Base-by-base conservation (phyloP, 2,888 invertebrate genomes). In the Meloe dianella region DNA sequence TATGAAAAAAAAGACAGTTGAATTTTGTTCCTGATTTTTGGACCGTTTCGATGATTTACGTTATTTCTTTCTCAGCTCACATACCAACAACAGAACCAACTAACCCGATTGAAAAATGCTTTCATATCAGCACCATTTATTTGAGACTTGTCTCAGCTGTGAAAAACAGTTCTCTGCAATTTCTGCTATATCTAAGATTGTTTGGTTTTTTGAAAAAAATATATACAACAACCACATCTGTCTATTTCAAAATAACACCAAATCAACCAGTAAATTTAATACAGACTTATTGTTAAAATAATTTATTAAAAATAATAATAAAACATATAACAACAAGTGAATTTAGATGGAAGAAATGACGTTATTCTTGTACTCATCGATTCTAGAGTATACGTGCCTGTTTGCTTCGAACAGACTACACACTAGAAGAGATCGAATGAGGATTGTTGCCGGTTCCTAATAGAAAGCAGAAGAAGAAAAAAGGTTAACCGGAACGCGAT, bases 121-220 rank as follows among this genome's bases (percentile, higher is more conserved):
- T 74, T 74, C 75, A 74, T 77, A 77, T 76, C 76, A 71, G 70
- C 70, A 65, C 75, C 75, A 77, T 75, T 75, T 75, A 75, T 76
- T 75, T 73, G 66, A 61, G 24, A 20, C 54, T 54, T 54, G 54
- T 58, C 58, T 58, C 17, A 30, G 17, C 20, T 17, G 30, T 29
- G 32, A 10, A n/a, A n/a, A 30, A 54, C 54, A 12, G 8, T 5
- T 24, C 22, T 24, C 24, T 54, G 6, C 24, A 54, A 12, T 22
- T 24, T 22, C 24, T 54, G 12, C 12, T 24, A 54, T 54, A 54
- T 54, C 54, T 22, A 54, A 54, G 24, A 54, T 22, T 54, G 54
- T 54, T 54, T 54, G 0, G 6, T 10, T 54, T 22, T 10, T 0
- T 1, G 54, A 12, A 54, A 54, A 24, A 51, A n/a, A n/a, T n/a